These are phyloP conservation scores for Cheirogaleus major DNA, from an alignment of 2,797 vertebrate species.

Conservation along the genomic window DNA sequence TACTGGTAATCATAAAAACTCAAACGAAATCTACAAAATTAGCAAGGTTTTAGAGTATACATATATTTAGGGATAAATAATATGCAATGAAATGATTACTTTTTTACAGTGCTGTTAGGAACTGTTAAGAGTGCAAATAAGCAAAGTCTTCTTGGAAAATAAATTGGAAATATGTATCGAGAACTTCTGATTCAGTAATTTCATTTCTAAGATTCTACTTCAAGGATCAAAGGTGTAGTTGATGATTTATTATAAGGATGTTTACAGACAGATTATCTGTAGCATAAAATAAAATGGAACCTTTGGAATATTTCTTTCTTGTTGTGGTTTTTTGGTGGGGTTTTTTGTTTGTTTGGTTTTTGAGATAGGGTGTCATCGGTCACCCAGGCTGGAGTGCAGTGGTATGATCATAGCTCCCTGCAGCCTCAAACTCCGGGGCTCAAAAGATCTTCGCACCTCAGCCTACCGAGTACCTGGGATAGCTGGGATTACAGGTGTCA, in stretches of 20 bases:
- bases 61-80: neutral
- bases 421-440: too few relatives aligned
- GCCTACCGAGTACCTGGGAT: too few relatives aligned
- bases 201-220: neutral
- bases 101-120: neutral
- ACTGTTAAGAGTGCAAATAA: neutral
- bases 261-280: neutral
- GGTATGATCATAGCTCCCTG: too few relatives aligned
- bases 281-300: neutral
- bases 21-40: neutral
- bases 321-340: too few relatives aligned
- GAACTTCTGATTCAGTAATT: neutral
- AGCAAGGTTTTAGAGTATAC: neutral
- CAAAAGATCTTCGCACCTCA: too few relatives aligned
- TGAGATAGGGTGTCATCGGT: too few relatives aligned
- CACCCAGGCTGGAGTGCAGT: too few relatives aligned
- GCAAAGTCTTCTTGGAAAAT: neutral
- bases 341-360: too few relatives aligned
- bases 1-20: neutral
- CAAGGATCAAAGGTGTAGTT: neutral
- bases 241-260: neutral
- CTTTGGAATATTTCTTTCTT: neutral
- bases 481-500: too few relatives aligned
- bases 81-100: neutral
- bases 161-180: neutral